Evolutionary conservation across 2,888 invertebrate species (phyloP).

Genomic region (Drosophila colorata): DNA sequence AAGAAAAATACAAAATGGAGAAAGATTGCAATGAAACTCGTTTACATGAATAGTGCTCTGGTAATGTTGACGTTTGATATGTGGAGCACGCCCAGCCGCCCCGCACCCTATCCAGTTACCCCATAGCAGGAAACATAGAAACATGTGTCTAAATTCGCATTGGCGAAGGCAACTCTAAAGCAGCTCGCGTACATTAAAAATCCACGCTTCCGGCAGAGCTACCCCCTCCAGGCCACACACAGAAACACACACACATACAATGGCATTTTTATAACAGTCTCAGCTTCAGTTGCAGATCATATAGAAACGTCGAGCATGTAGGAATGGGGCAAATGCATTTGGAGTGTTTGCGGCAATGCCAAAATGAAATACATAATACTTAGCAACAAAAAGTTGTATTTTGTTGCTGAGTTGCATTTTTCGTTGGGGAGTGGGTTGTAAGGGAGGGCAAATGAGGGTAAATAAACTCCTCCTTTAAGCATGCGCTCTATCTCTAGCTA

Average conservation of each 20-base stretch:
- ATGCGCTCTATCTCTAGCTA: conserved; percentile 7
- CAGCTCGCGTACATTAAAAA: conserved; percentile 69
- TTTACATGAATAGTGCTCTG: conserved; percentile 39
- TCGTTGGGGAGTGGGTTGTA: not conserved
- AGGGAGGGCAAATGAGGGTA: not conserved
- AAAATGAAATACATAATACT: conserved; percentile 80
- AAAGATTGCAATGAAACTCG: conserved; percentile 34
- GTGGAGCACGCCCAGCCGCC: conserved; percentile 50
- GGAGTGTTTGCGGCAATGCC: conserved; percentile 78
- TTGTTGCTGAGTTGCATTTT: conserved; percentile 76
- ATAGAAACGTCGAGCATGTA: conserved; percentile 22
- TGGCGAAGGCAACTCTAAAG: conserved; percentile 38
- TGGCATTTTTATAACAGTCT: conserved; percentile 5
- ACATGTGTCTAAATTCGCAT: conserved; percentile 79
- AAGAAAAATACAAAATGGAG: not conserved
- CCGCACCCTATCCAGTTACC: not conserved
- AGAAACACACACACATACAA: conserved; percentile 4
- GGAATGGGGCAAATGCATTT: conserved; percentile 77
- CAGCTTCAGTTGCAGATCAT: conserved; percentile 36
- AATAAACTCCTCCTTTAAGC: conserved; percentile 20
- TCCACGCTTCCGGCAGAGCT: conserved; percentile 70
- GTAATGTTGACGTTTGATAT: conserved; percentile 60
- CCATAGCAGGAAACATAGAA: conserved; percentile 23
- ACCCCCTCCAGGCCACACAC: not conserved
- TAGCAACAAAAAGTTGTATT: conserved; percentile 67